Conservation (phyloP, 1,140 invertebrate species). For the Tenebrio molitor region DNA sequence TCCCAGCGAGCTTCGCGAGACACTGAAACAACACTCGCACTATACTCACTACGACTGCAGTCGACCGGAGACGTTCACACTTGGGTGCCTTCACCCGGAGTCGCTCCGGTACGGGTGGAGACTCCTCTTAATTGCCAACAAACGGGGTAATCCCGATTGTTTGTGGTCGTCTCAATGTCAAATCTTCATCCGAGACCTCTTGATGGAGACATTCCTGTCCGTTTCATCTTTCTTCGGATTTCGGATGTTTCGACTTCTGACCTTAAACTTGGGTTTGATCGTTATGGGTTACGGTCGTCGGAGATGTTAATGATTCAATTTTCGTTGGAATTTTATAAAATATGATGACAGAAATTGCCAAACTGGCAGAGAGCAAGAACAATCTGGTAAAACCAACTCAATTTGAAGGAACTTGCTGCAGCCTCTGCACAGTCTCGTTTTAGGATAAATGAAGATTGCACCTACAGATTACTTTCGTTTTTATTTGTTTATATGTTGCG, state of each 20-base stretch:
- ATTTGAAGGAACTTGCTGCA: background rate
- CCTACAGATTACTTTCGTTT: background rate
- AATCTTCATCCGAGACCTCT: background rate
- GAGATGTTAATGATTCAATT: background rate
- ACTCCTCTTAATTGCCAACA: constrained; percentile 13
- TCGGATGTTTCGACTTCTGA: background rate
- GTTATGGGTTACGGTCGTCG: background rate
- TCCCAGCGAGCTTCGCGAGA: constrained; percentile 52
- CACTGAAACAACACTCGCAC: constrained; percentile 46
- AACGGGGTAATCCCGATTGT: constrained; percentile 17
- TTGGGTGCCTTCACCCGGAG: constrained; percentile 37
- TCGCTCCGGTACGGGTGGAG: constrained; percentile 23
- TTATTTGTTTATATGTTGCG: background rate
- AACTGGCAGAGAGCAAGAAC: background rate
- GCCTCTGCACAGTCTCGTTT: background rate
- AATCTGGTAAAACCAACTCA: background rate
- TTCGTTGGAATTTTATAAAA: background rate
- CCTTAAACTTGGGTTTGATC: background rate
- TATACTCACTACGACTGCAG: constrained; percentile 15
- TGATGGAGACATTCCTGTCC: background rate
- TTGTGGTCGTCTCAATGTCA: constrained; percentile 27
- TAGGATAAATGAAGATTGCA: background rate
- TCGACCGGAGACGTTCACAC: constrained; percentile 37
- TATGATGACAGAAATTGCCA: background rate
- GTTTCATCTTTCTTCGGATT: background rate